Percentiles rank a stretch among this genome's conserved stretches.
Evolutionary conservation across 2,113 vertebrate species (phyloP).

Genomic region (Macaca fascicularis): T2T-MFA8v1.1 NC_088381.1:113070501-113071000

Average conservation of each 20-base stretch:
- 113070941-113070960: neutral
- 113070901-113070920: constrained; percentile 12
- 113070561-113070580: neutral
- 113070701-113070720: neutral
- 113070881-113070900: neutral
- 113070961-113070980: neutral
- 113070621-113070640: neutral
- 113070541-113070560: neutral
- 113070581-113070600: neutral
- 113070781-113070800: neutral
- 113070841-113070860: neutral
- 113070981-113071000: constrained; percentile 1
- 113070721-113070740: neutral
- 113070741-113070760: neutral
- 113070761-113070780: neutral
- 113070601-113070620: neutral
- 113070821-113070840: neutral
- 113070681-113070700: neutral
- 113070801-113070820: neutral
- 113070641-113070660: neutral
- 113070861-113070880: neutral
- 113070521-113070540: neutral
- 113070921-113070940: neutral
- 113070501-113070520: neutral
- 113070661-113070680: neutral